A percentile compares a stretch with the other conserved stretches of the same genome.
Evolutionary conservation across 2,113 vertebrate species (phyloP).

Genomic region (Myanophis thanlyinensis): DNA sequence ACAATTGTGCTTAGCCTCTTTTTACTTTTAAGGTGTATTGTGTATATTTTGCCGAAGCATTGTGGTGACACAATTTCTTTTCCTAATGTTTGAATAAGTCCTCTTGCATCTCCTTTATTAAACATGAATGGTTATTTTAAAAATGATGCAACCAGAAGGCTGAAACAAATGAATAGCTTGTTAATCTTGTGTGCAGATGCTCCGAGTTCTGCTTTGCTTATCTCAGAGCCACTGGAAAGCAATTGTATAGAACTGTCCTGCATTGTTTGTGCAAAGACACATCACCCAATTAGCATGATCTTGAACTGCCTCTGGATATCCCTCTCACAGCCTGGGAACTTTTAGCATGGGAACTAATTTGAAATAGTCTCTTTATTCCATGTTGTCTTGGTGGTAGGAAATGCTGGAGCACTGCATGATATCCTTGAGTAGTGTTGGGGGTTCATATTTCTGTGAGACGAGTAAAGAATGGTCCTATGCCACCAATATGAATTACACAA

Average conservation of each 20-base stretch:
- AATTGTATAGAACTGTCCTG: neutral
- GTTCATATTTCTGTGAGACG: neutral
- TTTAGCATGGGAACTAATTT: neutral
- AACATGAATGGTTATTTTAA: neutral
- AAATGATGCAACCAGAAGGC: neutral
- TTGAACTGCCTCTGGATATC: neutral
- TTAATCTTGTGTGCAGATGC: neutral
- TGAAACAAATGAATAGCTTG: neutral
- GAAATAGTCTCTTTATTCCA: neutral
- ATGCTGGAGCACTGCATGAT: neutral
- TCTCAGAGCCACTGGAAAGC: neutral
- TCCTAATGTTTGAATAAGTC: neutral
- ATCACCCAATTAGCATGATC: neutral
- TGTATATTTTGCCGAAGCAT: neutral
- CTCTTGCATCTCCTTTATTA: neutral
- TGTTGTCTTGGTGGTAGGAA: neutral
- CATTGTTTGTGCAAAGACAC: neutral
- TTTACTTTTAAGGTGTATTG: neutral
- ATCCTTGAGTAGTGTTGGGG: neutral
- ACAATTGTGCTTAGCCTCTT: slow-evolving; percentile 1
- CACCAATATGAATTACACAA: neutral
- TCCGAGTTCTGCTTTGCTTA: neutral
- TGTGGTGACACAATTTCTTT: too few relatives aligned
- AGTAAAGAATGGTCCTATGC: neutral
- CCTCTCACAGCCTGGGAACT: neutral